Conservation (phyloP, 2,888 invertebrate genomes). For the Theristus sp. region DNA sequence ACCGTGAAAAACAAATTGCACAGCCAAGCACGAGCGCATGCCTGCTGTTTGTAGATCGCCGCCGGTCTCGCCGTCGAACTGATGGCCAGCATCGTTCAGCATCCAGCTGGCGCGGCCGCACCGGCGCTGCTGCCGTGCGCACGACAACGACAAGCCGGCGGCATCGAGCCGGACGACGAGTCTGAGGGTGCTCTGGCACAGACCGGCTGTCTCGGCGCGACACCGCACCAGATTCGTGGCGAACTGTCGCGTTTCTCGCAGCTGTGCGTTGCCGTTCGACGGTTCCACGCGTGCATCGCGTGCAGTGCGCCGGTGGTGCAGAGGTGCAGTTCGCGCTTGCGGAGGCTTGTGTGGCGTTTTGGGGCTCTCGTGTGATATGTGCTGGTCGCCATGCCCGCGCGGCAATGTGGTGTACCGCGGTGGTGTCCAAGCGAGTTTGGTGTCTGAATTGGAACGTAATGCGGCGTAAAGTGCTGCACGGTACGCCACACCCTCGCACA, state of each 20-base stretch:
- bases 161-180: too few relatives aligned
- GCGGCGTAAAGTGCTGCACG: too few relatives aligned
- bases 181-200: too few relatives aligned
- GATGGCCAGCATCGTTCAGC: slow-evolving; percentile 63
- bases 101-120: slow-evolving; percentile 45
- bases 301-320: slow-evolving; percentile 3
- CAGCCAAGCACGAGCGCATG: too few relatives aligned
- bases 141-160: background rate
- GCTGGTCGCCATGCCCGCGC: too few relatives aligned
- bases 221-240: slow-evolving; percentile 36
- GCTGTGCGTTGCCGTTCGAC: background rate
- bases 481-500: too few relatives aligned
- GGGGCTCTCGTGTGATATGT: too few relatives aligned
- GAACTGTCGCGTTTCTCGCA: background rate
- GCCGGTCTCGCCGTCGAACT: slow-evolving; percentile 73
- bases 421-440: too few relatives aligned
- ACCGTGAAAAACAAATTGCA: too few relatives aligned
- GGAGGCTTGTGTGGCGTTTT: slow-evolving; percentile 5
- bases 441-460: too few relatives aligned
- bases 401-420: too few relatives aligned
- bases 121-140: slow-evolving; percentile 9
- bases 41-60: too few relatives aligned
- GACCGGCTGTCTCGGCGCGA: slow-evolving; percentile 17
- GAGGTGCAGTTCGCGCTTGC: background rate
- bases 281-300: background rate